Evolutionary conservation across 1,140 invertebrate genomes (phyloP).

Genomic region (Matsumurasca onukii): DNA sequence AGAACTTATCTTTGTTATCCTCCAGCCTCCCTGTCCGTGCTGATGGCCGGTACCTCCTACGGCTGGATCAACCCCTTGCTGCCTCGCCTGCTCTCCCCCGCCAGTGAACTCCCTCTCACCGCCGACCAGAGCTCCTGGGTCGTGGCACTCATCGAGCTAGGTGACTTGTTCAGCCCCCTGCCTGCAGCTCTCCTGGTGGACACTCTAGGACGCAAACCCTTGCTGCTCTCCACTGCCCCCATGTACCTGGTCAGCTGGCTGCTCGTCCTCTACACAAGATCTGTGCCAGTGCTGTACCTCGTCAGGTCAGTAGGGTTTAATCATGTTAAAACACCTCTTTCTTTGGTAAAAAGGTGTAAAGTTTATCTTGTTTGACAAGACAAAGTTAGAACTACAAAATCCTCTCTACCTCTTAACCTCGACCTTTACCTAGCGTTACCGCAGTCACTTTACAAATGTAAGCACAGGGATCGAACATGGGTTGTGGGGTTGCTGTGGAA

Average conservation of each 20-base stretch:
- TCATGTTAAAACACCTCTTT: too few species aligned
- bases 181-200: conserved; percentile 60
- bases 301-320: conserved; percentile 15
- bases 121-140: conserved; percentile 33
- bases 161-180: conserved; percentile 31
- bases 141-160: conserved; percentile 32
- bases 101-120: conserved; percentile 30
- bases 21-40: conserved; percentile 22
- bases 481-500: too few species aligned
- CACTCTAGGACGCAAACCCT: conserved; percentile 67
- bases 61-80: conserved; percentile 33
- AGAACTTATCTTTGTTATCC: too few species aligned
- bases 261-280: conserved; percentile 63
- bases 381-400: too few species aligned
- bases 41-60: conserved; percentile 30
- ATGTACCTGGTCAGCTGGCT: conserved; percentile 77
- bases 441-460: too few species aligned
- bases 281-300: conserved; percentile 45
- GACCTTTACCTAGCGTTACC: too few species aligned
- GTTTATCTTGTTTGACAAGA: too few species aligned
- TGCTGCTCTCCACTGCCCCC: conserved; percentile 64
- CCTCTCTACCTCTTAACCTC: too few species aligned
- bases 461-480: too few species aligned
- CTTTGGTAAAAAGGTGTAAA: too few species aligned
- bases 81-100: not conserved